Evolutionary conservation across 1,140 invertebrate species (phyloP), one percentile per base, ranked within the genome.

Genomic region (Eriosoma lanigerum): DNA sequence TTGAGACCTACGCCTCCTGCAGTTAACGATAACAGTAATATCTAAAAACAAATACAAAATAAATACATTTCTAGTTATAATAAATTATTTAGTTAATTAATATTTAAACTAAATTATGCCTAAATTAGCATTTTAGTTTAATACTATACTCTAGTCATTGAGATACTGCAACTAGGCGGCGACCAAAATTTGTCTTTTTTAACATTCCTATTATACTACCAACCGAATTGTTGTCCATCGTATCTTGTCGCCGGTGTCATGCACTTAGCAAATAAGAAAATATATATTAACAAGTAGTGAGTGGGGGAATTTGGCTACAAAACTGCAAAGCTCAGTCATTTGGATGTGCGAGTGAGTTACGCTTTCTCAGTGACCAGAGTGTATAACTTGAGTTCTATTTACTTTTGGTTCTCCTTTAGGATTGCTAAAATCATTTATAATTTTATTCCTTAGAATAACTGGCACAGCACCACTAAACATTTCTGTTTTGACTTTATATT

Each of bases 1-100:
- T 98, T 97, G 8, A 97, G 87, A 13, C 96, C 96, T 56, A 96
- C 94, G 32, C 96, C 96, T 72, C 96, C 96, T 81, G 95, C 95
- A 66, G 90, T 92, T 68, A 98, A 86, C 0, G 95, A 97, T 0
- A 98, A 86, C 38, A 97, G 86, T 83, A 97, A 88, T 48, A 83
- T 78, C 82, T 83, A 50, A 52, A 73, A 24, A 17, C 68, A 60
- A 52, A 68, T 44, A 50, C 1, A 82, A 29, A 6, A 60, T n/a
- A n/a, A 26, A n/a, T 29, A 50, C 1, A 44, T 46, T n/a, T n/a
- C n/a, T n/a, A n/a, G n/a, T n/a, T n/a, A 21, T 17, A 56, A 6
- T 56, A 19, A 3, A 29, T 81, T 15, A 46, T 19, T 9, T 32
- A 19, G 26, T 17, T 29, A 17, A 29, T 44, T 2, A 64, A 13